phyloP scores from a whole-genome alignment of 2,113 vertebrate species.

The Abramis brama region DNA sequence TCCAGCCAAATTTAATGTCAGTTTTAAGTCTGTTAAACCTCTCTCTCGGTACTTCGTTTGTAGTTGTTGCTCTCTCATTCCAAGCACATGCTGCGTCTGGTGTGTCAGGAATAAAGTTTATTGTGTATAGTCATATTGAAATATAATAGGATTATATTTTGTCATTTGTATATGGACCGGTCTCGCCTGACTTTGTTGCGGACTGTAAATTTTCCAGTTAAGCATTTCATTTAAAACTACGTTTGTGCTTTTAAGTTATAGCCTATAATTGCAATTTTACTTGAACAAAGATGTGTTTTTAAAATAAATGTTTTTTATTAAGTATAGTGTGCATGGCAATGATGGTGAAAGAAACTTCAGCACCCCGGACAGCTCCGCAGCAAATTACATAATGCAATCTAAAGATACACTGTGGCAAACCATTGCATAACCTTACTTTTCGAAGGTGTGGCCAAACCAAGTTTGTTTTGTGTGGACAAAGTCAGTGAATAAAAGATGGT shows the following conservation, averaged over 20 bases:
- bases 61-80: not conserved
- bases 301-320: not conserved
- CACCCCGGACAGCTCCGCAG: slow-evolving; percentile 70
- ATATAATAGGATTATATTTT: not conserved
- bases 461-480: not conserved
- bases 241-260: not conserved
- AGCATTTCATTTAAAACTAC: not conserved
- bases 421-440: slow-evolving; percentile 4
- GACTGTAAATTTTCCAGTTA: not conserved
- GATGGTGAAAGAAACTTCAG: slow-evolving; percentile 59
- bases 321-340: not conserved
- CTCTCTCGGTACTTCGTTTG: not conserved
- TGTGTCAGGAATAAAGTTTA: not conserved
- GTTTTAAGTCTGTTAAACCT: not conserved
- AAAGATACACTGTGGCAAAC: not conserved
- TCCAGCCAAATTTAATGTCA: not conserved
- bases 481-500: not conserved
- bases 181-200: not conserved
- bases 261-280: not conserved
- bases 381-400: not conserved
- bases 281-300: not conserved
- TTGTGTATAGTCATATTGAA: not conserved
- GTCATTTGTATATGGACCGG: not conserved
- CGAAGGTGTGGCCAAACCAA: not conserved
- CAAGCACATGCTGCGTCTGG: not conserved